A percentile compares a stretch with the other conserved stretches of the same genome.
Conservation (phyloP, 2,797 vertebrate species). For the Myioborus miniatus region DNA sequence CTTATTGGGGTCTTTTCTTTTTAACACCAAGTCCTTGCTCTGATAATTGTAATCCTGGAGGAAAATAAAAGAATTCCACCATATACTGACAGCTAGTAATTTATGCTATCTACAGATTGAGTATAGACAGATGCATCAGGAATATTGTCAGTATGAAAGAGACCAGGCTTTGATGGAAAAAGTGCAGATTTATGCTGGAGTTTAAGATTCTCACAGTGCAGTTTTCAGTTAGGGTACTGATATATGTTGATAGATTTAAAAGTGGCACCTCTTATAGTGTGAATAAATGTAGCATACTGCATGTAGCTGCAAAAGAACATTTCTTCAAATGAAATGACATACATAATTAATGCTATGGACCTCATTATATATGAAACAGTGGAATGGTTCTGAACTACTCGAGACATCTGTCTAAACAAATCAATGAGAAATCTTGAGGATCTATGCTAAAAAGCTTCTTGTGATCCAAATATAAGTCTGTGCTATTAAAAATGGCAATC, state of each 20-base stretch:
- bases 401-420: conserved; percentile 18
- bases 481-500: not conserved
- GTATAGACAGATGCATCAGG: not conserved
- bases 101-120: not conserved
- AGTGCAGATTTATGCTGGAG: not conserved
- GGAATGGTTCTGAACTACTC: not conserved
- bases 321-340: conserved; percentile 18
- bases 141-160: not conserved
- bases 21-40: not conserved
- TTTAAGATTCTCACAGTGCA: not conserved
- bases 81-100: not conserved
- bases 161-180: not conserved
- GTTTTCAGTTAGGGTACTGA: not conserved
- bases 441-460: not conserved
- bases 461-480: not conserved
- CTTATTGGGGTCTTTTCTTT: not conserved
- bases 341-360: conserved; percentile 3
- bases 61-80: not conserved
- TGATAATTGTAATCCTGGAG: not conserved
- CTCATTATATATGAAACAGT: not conserved
- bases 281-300: not conserved
- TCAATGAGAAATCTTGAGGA: not conserved
- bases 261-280: not conserved
- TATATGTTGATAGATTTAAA: conserved; percentile 1
- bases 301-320: not conserved